Conservation (phyloP, 2,888 invertebrate species). For the Drosophila vallismaia region DNA sequence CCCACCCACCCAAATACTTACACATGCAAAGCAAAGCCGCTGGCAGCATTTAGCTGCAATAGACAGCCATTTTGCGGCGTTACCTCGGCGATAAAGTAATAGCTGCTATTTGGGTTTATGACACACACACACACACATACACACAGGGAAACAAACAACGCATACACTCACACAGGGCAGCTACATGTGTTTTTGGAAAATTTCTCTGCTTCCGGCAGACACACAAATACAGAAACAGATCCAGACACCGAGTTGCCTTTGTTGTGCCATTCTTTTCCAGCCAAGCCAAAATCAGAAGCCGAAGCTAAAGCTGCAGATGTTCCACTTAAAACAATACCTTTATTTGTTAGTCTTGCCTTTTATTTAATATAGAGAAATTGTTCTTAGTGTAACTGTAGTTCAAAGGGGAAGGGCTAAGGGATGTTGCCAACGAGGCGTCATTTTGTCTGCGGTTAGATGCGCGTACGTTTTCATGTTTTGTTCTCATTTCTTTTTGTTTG, state of each 20-base stretch:
- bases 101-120: slow-evolving; percentile 76
- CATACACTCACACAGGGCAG: slow-evolving; percentile 14
- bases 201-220: slow-evolving; percentile 50
- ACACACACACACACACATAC: slow-evolving; percentile 37
- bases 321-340: not conserved
- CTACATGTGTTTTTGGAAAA: slow-evolving; percentile 51
- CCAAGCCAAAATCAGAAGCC: slow-evolving; percentile 32
- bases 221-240: slow-evolving; percentile 31
- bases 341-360: not conserved
- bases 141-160: slow-evolving; percentile 6
- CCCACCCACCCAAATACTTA: not conserved
- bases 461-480: slow-evolving; percentile 77
- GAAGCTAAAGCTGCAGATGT: slow-evolving; percentile 26
- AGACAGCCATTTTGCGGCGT: slow-evolving; percentile 73
- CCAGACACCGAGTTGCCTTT: slow-evolving; percentile 30
- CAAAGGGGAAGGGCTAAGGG: slow-evolving; percentile 3
- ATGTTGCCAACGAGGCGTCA: slow-evolving; percentile 56
- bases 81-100: slow-evolving; percentile 74
- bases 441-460: slow-evolving; percentile 78
- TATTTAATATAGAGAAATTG: not conserved
- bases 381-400: not conserved
- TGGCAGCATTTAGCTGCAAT: slow-evolving; percentile 78
- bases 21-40: slow-evolving; percentile 47
- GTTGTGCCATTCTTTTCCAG: slow-evolving; percentile 38
- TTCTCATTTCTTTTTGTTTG: slow-evolving; percentile 45